Evolutionary conservation across 2,113 vertebrate genomes (phyloP).

Genomic region (Lasiurus borealis): DNA sequence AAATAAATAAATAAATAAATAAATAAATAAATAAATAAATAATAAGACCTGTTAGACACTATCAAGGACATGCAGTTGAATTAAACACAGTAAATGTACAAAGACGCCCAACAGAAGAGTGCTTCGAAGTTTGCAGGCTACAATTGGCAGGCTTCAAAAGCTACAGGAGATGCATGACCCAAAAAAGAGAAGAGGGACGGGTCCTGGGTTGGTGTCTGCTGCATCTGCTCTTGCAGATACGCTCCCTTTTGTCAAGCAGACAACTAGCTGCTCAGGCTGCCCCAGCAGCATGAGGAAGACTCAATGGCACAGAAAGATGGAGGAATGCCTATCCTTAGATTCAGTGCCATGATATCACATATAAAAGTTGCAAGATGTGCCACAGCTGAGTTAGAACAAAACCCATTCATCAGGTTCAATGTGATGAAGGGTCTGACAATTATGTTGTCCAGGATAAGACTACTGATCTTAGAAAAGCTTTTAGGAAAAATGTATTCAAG

Average conservation of each 20-base stretch:
- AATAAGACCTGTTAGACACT: slow-evolving; percentile 87
- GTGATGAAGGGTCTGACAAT: slow-evolving; percentile 88
- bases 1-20: slow-evolving; percentile 62
- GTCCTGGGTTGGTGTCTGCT: slow-evolving; percentile 89
- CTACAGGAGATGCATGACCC: slow-evolving; percentile 63
- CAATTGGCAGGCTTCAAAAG: slow-evolving; percentile 82
- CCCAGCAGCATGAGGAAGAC: slow-evolving; percentile 89
- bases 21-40: slow-evolving; percentile 57
- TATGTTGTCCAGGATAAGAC: slow-evolving; percentile 56
- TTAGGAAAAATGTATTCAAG: slow-evolving; percentile 85
- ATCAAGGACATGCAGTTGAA: slow-evolving; percentile 92
- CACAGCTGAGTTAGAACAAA: not conserved
- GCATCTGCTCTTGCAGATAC: slow-evolving; percentile 91
- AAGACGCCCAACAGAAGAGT: slow-evolving; percentile 48
- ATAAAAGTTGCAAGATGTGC: slow-evolving; percentile 90
- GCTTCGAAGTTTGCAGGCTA: slow-evolving; percentile 71
- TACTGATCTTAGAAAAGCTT: slow-evolving; percentile 73
- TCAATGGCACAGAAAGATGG: slow-evolving; percentile 85
- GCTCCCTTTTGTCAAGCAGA: slow-evolving; percentile 85
- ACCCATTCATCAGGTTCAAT: slow-evolving; percentile 85
- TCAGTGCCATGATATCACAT: slow-evolving; percentile 90
- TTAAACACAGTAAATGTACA: slow-evolving; percentile 87
- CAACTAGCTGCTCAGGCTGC: slow-evolving; percentile 89
- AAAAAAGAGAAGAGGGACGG: slow-evolving; percentile 80
- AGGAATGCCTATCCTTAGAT: slow-evolving; percentile 86